phyloP scores from a whole-genome alignment of 2,888 invertebrate species.

The Cheiracanthium punctorium region DNA sequence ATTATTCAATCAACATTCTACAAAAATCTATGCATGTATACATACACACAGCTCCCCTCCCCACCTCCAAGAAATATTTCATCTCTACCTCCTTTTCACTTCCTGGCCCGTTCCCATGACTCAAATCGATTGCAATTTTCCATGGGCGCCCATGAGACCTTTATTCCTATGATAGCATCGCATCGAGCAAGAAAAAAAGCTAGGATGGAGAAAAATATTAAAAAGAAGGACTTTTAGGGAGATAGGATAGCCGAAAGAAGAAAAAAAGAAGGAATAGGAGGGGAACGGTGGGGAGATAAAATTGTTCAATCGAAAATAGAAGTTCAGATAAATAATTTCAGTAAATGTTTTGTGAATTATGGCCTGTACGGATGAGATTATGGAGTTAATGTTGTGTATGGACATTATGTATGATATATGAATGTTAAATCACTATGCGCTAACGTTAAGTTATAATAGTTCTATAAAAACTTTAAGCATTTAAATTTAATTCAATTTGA shows the following conservation, averaged over 20 bases:
- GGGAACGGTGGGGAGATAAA: background rate
- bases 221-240: background rate
- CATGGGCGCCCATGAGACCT: slow-evolving; percentile 49
- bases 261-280: background rate
- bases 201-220: background rate
- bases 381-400: background rate
- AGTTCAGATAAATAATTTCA: background rate
- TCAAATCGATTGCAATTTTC: slow-evolving; percentile 64
- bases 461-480: too few species aligned
- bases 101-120: slow-evolving; percentile 24
- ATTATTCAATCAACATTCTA: background rate
- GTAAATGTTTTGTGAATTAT: background rate
- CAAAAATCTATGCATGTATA: background rate
- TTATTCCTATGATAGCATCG: background rate
- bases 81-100: background rate
- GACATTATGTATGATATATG: too few species aligned
- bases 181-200: slow-evolving; percentile 13
- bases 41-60: background rate
- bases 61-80: slow-evolving; percentile 1
- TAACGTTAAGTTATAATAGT: too few species aligned
- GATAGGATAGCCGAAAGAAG: background rate
- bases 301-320: slow-evolving; percentile 3
- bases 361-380: background rate
- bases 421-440: too few species aligned
- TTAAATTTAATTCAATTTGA: too few species aligned